Conservation (phyloP, 2,797 vertebrate genomes). For the Hypotaenidia philippensis region DNA sequence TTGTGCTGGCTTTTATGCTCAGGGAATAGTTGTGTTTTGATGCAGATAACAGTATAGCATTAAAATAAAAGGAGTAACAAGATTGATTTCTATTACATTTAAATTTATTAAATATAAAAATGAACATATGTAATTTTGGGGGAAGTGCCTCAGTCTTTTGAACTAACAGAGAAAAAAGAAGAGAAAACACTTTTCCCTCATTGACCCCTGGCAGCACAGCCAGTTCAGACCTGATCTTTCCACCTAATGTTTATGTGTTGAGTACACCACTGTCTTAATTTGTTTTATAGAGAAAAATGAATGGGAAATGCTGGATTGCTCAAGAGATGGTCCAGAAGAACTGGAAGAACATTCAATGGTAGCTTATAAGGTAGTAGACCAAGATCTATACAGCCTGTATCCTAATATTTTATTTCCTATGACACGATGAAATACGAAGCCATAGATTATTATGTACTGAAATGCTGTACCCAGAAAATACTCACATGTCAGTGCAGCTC, state of each 20-base stretch:
- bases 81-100: not conserved
- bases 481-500: not conserved
- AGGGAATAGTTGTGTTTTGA: not conserved
- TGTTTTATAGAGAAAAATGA: conserved; percentile 80
- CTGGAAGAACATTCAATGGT: conserved; percentile 90
- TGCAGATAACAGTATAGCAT: not conserved
- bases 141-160: not conserved
- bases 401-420: not conserved
- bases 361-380: conserved; percentile 81
- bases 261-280: not conserved
- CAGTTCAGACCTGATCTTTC: not conserved
- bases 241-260: not conserved
- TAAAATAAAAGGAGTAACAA: not conserved
- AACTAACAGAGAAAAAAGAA: not conserved
- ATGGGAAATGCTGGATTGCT: conserved; percentile 84
- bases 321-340: conserved; percentile 85
- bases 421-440: not conserved
- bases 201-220: not conserved
- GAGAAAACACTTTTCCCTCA: not conserved
- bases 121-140: not conserved
- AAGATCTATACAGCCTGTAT: not conserved
- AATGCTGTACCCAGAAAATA: not conserved
- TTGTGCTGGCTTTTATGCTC: not conserved
- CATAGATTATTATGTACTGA: not conserved
- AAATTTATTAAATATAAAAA: not conserved